Conservation (phyloP, 2,888 invertebrate species). For the Tuberolachnus salignus region DNA sequence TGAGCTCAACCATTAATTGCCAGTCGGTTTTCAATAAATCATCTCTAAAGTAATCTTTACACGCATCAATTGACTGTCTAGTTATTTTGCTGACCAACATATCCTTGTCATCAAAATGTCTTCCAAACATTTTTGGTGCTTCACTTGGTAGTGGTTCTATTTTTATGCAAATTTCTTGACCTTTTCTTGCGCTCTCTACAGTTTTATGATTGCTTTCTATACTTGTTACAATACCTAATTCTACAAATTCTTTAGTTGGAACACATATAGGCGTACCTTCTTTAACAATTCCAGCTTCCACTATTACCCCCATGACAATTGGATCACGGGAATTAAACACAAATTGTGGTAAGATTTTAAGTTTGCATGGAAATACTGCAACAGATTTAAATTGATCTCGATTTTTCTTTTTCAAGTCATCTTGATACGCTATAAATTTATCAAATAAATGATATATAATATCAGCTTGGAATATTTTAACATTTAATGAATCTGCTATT, state of each 20-base stretch:
- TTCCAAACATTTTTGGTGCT: constrained; percentile 96
- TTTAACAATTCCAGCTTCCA: constrained; percentile 93
- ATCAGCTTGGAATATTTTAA: constrained; percentile 97
- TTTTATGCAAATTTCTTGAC: constrained; percentile 94
- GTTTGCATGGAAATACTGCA: constrained; percentile 98
- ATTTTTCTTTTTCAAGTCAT: constrained; percentile 87
- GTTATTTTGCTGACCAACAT: constrained; percentile 96
- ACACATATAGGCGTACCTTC: constrained; percentile 98
- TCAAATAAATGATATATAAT: constrained; percentile 99
- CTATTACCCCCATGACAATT: constrained; percentile 93
- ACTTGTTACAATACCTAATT: constrained; percentile 91
- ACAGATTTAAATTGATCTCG: constrained; percentile 95
- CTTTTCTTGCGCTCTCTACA: constrained; percentile 92
- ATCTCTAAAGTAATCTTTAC: constrained; percentile 98
- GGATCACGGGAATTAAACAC: constrained; percentile 99
- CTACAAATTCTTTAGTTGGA: constrained; percentile 94
- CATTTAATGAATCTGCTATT: constrained; percentile 89
- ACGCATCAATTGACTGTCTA: constrained; percentile 97
- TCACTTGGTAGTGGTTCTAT: constrained; percentile 98
- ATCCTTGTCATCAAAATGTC: constrained; percentile 97
- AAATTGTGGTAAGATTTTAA: constrained; percentile 75
- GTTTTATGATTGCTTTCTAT: constrained; percentile 95
- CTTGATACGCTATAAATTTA: constrained; percentile 90
- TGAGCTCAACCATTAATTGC: constrained; percentile 97
- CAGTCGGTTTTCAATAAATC: constrained; percentile 96